Evolutionary conservation across 2,797 vertebrate species (phyloP).

Genomic region (Thamnophis elegans): DNA sequence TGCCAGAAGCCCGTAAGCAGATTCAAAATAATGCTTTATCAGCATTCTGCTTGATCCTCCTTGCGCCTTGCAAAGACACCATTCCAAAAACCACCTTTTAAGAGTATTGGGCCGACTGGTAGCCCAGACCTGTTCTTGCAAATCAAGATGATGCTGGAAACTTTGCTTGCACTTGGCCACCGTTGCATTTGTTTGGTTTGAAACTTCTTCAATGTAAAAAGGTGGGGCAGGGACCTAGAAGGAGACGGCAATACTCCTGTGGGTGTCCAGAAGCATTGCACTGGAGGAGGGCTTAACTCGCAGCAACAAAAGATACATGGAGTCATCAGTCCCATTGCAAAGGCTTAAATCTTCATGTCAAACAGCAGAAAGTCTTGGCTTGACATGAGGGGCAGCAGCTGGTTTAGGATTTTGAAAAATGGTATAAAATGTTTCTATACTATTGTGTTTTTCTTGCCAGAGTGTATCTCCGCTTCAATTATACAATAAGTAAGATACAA

Average conservation of each 20-base stretch:
- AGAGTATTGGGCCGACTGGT: background rate
- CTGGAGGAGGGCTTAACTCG: background rate
- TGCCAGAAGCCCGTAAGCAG: background rate
- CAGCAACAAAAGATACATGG: background rate
- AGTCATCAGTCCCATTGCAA: background rate
- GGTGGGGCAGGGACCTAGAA: background rate
- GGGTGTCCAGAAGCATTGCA: background rate
- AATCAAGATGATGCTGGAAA: background rate
- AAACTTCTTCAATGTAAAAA: background rate
- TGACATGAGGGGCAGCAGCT: background rate
- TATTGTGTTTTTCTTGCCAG: background rate
- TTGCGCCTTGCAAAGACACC: background rate
- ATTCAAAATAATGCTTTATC: background rate
- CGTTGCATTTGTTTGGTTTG: background rate
- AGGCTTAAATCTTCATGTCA: background rate
- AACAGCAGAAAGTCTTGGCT: background rate
- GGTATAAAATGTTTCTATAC: background rate
- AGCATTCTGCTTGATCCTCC: background rate
- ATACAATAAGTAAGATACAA: background rate
- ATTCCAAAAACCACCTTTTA: background rate
- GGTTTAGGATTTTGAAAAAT: background rate
- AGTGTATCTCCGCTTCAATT: background rate
- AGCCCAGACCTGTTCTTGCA: background rate
- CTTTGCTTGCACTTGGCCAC: background rate
- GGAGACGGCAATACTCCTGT: background rate